Base-by-base conservation (phyloP, 2,888 invertebrate species). In the Lasioglossum figueresi region DNA sequence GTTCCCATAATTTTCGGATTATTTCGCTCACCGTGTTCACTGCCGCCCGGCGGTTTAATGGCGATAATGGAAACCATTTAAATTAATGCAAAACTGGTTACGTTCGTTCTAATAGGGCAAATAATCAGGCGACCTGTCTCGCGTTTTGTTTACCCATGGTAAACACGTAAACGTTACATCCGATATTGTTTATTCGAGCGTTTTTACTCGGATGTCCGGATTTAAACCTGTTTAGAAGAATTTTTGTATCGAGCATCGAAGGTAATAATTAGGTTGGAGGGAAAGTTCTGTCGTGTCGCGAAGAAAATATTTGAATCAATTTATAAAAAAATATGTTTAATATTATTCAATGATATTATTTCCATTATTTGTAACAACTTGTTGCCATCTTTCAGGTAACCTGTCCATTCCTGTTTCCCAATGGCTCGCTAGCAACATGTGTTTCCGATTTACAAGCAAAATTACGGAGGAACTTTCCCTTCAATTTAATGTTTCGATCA, bases 1-100 rank as follows among this genome's bases (percentile, higher is more conserved):
- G 68, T 82, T 77, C 48, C 45, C 83, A 56, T 84, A 82, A 84
- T 84, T 84, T 68, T 43, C 70, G 37, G 73, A 82, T 84, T 82
- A 82, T 70, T 77, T 66, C 66, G 52, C 82, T 5, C n/a, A 70
- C 37, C 40, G 74, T 70, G 37, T 70, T 77, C 77, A 16, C 43
- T 43, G 14, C 40, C 68, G 37, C n/a, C 23, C 52, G 8, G 16
- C 45, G 27, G 37, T 59, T 34, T 73, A 75, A 59, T 48, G 23
- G 37, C 37, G 23, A 19, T 70, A 74, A 40, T 45, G 45, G 45
- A 75, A 59, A 59, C 59, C 37, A 56, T 79, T 79, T 37, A 37
- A 72, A 79, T 72, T 52, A 72, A 68, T 48, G 77, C 37, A 48
- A 68, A 37, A 45, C 66, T 8, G 43, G 66, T 66, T 34, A 56